Evolutionary conservation across 2,797 vertebrate genomes (phyloP).

Genomic region (Gephyroberyx darwinii): DNA sequence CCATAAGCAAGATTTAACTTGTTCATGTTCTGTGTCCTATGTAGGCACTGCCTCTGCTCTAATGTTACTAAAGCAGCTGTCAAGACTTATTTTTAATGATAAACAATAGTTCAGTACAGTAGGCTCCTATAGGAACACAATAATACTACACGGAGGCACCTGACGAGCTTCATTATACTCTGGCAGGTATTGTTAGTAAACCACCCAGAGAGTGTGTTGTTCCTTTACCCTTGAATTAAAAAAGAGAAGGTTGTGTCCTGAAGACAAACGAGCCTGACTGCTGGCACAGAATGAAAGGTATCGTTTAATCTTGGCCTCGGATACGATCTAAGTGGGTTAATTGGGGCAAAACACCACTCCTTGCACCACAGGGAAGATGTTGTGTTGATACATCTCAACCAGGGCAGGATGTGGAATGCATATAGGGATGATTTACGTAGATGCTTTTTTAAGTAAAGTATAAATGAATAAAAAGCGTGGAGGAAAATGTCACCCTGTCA

Average conservation of each 20-base stretch:
- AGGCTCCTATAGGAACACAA: background rate
- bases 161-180: constrained; percentile 9
- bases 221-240: constrained; percentile 75
- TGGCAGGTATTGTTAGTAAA: constrained; percentile 48
- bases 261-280: constrained; percentile 71
- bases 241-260: constrained; percentile 61
- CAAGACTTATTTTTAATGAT: background rate
- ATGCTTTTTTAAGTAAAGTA: constrained; percentile 50
- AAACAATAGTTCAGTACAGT: background rate
- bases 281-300: constrained; percentile 75
- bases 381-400: constrained; percentile 65
- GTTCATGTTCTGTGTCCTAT: constrained; percentile 30
- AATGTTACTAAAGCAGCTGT: background rate
- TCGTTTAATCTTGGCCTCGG: constrained; percentile 71
- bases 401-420: constrained; percentile 56
- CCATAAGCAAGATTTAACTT: constrained; percentile 12
- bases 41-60: background rate
- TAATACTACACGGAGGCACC: background rate
- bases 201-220: constrained; percentile 53
- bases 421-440: constrained; percentile 52
- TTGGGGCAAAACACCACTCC: constrained; percentile 68
- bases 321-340: constrained; percentile 79
- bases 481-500: background rate
- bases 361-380: constrained; percentile 63
- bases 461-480: background rate